Base-by-base conservation (phyloP, 1,140 invertebrate genomes). In the Pectinophora gossypiella region DNA sequence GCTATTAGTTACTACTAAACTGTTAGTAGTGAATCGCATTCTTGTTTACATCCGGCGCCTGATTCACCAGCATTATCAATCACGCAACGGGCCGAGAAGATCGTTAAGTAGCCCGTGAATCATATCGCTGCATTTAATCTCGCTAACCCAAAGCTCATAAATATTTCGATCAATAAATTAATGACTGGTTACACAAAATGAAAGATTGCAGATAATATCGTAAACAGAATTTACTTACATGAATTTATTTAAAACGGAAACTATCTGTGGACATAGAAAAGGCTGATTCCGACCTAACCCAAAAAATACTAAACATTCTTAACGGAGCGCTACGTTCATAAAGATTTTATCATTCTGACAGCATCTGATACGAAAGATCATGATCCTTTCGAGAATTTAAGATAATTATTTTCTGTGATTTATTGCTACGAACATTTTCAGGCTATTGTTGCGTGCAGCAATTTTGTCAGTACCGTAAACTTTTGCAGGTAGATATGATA, bases 91-190 rank as follows among this genome's bases (percentile, higher is more conserved):
- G 48, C 48, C 9, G 46, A 38, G 38, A 51, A 62, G 67, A 64
- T 57, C 12, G 56, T 68, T 60, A 73, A 68, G 59, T 64, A 67
- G 61, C 65, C 40, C 51, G 47, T 59, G 53, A 66, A 42, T 58
- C 42, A 50, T 63, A 69, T 71, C 60, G 51, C 44, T 64, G 46
- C 52, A 61, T 62, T 61, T 65, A 49, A 65, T 67, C 64, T 57
- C 50, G 48, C 54, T 59, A 38, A 54, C 40, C 54, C 60, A 68
- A 59, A 47, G 56, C 54, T 64, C 57, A 51, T 48, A 72, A 68
- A 51, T 68, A 61, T 73, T 76, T 68, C 69, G 70, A 73, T 72
- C 48, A 44, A 36, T 32, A 45, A 49, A 60, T 64, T 64, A 59
- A 64, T 64, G 52, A 53, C 43, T 5, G 12, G 20, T 48, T 53